Percentiles rank a stretch among this genome's conserved stretches.
Evolutionary conservation across 2,888 invertebrate genomes (phyloP).

Genomic region (Lissocephala sabroskyi): DNA sequence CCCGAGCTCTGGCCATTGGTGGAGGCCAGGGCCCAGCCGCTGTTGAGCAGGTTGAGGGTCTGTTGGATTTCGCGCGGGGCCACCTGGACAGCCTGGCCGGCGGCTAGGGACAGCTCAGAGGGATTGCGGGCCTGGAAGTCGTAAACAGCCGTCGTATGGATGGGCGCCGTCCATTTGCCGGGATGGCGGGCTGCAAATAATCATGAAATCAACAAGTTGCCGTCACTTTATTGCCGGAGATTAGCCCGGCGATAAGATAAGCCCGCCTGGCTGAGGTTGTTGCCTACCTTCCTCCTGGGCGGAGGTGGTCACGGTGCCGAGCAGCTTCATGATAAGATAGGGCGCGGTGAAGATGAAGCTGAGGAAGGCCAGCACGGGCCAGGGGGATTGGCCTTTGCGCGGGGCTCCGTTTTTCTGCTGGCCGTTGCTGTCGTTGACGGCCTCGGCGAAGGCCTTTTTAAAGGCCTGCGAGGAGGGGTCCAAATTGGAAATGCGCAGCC

Average conservation of each 20-base stretch:
- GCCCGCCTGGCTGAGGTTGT: constrained; percentile 17
- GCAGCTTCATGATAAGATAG: constrained; percentile 89
- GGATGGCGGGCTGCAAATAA: constrained; percentile 76
- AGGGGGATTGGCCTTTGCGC: constrained; percentile 75
- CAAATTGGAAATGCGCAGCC: constrained; percentile 68
- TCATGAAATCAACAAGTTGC: not conserved
- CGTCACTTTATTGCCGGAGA: constrained; percentile 25
- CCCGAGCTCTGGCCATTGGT: constrained; percentile 76
- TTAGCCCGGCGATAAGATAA: constrained; percentile 43
- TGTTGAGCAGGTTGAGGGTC: constrained; percentile 76
- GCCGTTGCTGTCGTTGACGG: constrained; percentile 64
- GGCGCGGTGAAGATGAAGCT: constrained; percentile 92
- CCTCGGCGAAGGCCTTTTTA: constrained; percentile 72
- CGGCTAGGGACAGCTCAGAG: constrained; percentile 84
- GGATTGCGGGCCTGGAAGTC: constrained; percentile 82
- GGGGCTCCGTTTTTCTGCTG: constrained; percentile 38
- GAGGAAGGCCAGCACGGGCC: constrained; percentile 93
- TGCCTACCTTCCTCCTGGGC: constrained; percentile 76
- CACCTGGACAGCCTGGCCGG: constrained; percentile 84
- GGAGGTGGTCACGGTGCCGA: constrained; percentile 75
- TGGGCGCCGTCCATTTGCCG: constrained; percentile 79
- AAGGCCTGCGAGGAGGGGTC: constrained; percentile 72
- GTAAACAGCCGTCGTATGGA: constrained; percentile 80
- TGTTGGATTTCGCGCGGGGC: constrained; percentile 90
- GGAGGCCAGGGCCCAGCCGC: constrained; percentile 80